Evolutionary conservation across 2,113 vertebrate genomes (phyloP), one percentile per base, ranked within the genome.

Genomic region (Scalopus aquaticus): DNA sequence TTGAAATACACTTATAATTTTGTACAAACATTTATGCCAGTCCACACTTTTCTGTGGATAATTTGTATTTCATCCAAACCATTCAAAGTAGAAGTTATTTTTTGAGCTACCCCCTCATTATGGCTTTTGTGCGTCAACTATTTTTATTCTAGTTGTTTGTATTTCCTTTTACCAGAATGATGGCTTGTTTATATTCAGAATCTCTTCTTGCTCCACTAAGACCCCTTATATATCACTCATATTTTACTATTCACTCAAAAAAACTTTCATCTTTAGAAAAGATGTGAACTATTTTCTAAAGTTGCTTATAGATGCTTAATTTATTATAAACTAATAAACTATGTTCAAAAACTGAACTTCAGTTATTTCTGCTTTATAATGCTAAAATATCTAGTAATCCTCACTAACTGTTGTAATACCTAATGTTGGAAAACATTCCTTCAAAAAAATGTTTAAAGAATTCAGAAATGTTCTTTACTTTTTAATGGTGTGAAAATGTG

Each of bases 1-100:
- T 99, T 97, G 98, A 99, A 98, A 99, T 98, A 99, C 98, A 99
- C 98, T 99, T 99, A 98, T 98, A 99, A 99, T 99, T 99, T 99
- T 98, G 98, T 99, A 98, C 99, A 99, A 99, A 99, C 99, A 98
- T 98, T 99, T 98, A 98, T 98, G 98, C 98, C 97, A 98, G 98
- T 98, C 98, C 98, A 98, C 98, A 98, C 99, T 99, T 98, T 98
- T 99, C 98, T 99, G 98, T 98, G 98, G 98, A 98, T 98, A 98
- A 98, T 98, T 99, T 98, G 98, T 98, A 98, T 98, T 98, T 97
- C 98, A 99, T 99, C 98, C 98, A 99, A 98, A 98, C 98, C 98
- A 98, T 98, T 99, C 98, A 98, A 98, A 99, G 99, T 98, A 98
- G 98, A 98, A 99, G 98, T 98, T 98, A 98, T 97, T 98, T 99